These are phyloP conservation scores for Epinephelus awoara DNA, from an alignment of 2,797 vertebrate species.

Conservation along the genomic window DNA sequence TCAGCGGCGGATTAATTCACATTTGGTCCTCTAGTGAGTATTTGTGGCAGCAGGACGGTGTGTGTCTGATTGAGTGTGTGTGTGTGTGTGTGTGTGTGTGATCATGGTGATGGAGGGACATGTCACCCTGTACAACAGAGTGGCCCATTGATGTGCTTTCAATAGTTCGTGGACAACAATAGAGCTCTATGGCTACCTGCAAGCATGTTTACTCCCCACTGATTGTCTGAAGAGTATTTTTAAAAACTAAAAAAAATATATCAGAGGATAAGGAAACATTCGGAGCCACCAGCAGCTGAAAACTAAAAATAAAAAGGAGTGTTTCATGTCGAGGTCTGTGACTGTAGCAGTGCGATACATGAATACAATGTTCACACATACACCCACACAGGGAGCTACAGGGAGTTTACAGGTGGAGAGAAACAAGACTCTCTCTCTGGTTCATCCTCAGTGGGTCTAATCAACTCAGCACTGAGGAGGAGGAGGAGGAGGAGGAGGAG, in stretches of 20 bases:
- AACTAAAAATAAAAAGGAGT: not conserved
- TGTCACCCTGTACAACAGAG: too few relatives aligned
- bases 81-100: too few relatives aligned
- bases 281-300: not conserved
- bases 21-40: too few relatives aligned
- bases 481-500: not conserved
- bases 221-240: not conserved
- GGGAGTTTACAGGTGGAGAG: constrained; percentile 23
- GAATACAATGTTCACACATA: not conserved
- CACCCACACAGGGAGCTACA: not conserved
- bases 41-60: too few relatives aligned
- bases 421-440: constrained; percentile 10
- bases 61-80: too few relatives aligned
- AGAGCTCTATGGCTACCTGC: not conserved
- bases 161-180: too few relatives aligned
- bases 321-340: not conserved
- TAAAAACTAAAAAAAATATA: not conserved
- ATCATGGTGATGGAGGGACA: too few relatives aligned
- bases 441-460: constrained; percentile 23
- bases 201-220: not conserved
- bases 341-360: too few relatives aligned
- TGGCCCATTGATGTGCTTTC: too few relatives aligned
- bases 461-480: constrained; percentile 11
- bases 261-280: not conserved
- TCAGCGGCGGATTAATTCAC: too few relatives aligned